Conservation (phyloP, 2,888 invertebrate species). For the Trissoscelio sp. region DNA sequence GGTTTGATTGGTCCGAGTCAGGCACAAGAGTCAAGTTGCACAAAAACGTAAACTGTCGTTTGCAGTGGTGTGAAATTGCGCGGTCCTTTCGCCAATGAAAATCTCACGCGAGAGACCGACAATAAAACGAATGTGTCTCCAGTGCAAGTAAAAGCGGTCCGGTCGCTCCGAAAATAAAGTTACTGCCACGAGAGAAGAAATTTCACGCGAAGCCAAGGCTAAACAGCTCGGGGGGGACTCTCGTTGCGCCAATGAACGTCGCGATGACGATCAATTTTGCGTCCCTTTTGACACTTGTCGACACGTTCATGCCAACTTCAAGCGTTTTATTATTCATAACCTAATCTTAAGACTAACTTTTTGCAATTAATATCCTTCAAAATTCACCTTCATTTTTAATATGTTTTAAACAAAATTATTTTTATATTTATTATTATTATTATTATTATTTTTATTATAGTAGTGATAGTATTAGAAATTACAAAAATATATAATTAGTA, state of each 20-base stretch:
- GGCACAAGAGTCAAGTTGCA: slow-evolving; percentile 46
- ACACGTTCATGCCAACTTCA: slow-evolving; percentile 24
- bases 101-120: slow-evolving; percentile 65
- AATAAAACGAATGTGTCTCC: slow-evolving; percentile 64
- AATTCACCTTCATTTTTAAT: too few species aligned
- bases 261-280: slow-evolving; percentile 56
- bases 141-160: slow-evolving; percentile 63
- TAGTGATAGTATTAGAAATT: too few species aligned
- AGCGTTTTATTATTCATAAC: slow-evolving; percentile 23
- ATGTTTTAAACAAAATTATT: too few species aligned
- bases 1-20: slow-evolving; percentile 13
- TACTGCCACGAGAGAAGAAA: slow-evolving; percentile 59
- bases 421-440: too few species aligned
- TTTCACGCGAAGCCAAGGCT: slow-evolving; percentile 68
- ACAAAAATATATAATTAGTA: too few species aligned
- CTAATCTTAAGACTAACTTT: neutral
- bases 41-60: slow-evolving; percentile 59
- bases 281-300: slow-evolving; percentile 60
- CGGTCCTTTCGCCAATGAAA: slow-evolving; percentile 64
- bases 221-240: slow-evolving; percentile 49
- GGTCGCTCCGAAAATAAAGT: slow-evolving; percentile 69
- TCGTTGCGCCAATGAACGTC: slow-evolving; percentile 60
- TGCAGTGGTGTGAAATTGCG: slow-evolving; percentile 56
- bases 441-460: too few species aligned
- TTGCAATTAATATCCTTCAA: neutral